A percentile compares a stretch with the other conserved stretches of the same genome.
Evolutionary conservation across 2,888 invertebrate species (phyloP).

Genomic region (Nomada ruficornis): DNA sequence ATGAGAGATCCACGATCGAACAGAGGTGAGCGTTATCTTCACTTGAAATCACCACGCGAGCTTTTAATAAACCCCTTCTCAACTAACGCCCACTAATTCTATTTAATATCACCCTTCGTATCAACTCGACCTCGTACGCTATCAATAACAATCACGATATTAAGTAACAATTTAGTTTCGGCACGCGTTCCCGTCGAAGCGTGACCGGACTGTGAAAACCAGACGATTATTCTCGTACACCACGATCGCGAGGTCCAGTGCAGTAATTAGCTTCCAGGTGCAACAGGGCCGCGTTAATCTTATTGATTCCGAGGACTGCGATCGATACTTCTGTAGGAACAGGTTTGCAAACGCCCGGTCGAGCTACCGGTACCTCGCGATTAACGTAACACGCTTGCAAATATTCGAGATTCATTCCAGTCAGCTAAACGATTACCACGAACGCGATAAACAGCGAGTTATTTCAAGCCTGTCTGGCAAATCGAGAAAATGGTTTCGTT

Average conservation of each 20-base stretch:
- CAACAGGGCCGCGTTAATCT: background rate
- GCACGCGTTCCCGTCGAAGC: background rate
- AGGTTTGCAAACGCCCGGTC: constrained; percentile 10
- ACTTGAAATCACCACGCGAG: too few species aligned
- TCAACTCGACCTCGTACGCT: too few species aligned
- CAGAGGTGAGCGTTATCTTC: constrained; percentile 74
- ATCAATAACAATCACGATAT: background rate
- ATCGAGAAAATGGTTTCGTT: background rate
- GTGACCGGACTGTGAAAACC: background rate
- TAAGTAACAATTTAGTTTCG: constrained; percentile 22
- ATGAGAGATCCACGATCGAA: constrained; percentile 82
- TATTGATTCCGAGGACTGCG: background rate
- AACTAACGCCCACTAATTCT: too few species aligned
- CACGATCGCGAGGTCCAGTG: background rate
- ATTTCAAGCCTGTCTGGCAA: background rate
- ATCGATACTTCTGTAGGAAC: constrained; percentile 51
- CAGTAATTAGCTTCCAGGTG: constrained; percentile 8
- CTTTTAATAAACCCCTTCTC: background rate
- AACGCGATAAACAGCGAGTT: background rate
- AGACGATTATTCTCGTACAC: constrained; percentile 7
- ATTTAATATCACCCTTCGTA: too few species aligned
- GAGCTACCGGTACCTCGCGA: constrained; percentile 24
- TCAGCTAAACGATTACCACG: background rate
- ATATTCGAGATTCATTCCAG: background rate
- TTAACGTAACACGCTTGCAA: constrained; percentile 17